A percentile compares a stretch with the other conserved stretches of the same genome.
Conservation (phyloP, 2,113 vertebrate genomes). For the Sinocyclocheilus rhinocerous region DNA sequence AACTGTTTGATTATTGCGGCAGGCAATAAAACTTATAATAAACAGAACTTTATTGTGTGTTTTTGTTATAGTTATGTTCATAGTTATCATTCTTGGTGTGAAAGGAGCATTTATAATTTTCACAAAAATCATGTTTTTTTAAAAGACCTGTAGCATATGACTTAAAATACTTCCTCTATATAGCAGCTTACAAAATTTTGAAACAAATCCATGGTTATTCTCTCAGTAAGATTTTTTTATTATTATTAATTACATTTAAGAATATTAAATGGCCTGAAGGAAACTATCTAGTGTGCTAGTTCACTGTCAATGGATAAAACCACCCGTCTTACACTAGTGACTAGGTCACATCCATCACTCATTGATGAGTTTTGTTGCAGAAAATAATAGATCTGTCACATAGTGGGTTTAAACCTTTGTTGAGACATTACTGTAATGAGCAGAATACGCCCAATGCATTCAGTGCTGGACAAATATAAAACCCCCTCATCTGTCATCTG, state of each 20-base stretch:
- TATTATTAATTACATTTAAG: background rate
- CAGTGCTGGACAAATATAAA: background rate
- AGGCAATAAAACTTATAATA: no score
- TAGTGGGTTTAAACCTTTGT: background rate
- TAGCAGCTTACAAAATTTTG: background rate
- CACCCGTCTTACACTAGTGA: background rate
- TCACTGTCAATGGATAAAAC: background rate
- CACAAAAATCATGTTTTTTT: no score
- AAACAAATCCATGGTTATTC: background rate
- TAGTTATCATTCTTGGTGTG: no score
- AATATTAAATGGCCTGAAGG: background rate
- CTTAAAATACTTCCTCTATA: no score
- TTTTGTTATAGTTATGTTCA: no score
- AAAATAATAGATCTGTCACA: background rate
- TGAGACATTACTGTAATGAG: background rate
- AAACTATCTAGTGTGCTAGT: background rate
- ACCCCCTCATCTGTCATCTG: background rate
- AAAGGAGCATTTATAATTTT: no score
- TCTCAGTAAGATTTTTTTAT: background rate
- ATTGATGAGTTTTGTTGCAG: background rate
- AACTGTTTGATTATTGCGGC: no score
- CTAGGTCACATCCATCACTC: background rate
- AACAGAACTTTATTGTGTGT: no score
- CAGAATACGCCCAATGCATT: constrained; percentile 17
- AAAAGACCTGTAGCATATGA: no score